phyloP scores from a whole-genome alignment of 2,888 invertebrate genomes.

The Norana najaformis region DNA sequence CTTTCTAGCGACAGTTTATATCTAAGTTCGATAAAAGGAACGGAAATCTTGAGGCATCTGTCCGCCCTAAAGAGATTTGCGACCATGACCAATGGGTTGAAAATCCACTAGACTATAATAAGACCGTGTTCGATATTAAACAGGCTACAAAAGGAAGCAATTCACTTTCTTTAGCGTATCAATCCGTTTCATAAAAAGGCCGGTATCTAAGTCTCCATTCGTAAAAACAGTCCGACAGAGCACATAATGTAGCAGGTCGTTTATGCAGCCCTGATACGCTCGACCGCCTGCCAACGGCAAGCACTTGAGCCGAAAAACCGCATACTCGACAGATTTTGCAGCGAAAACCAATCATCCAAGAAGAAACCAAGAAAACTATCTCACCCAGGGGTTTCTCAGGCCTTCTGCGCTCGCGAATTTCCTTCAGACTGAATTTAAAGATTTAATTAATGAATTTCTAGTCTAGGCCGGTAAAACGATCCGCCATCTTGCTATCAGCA shows the following conservation, averaged over 20 bases:
- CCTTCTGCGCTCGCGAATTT: background rate
- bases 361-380: background rate
- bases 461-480: slow-evolving; percentile 10
- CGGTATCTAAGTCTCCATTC: background rate
- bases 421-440: background rate
- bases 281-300: background rate
- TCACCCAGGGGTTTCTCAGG: background rate
- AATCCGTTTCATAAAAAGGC: background rate
- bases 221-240: background rate
- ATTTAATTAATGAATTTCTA: background rate
- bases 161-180: too few relatives aligned
- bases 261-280: background rate
- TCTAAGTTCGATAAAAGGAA: too few relatives aligned
- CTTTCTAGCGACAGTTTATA: too few relatives aligned
- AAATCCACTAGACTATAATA: background rate
- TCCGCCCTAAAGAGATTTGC: too few relatives aligned
- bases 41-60: background rate
- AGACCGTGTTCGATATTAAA: background rate
- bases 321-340: background rate
- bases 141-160: background rate
- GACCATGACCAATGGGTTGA: too few relatives aligned
- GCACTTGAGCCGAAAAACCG: background rate
- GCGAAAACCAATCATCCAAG: background rate
- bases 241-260: background rate
- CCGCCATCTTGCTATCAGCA: background rate